Base-by-base conservation (phyloP, 2,888 invertebrate species). In the Folsomia manolachei region DNA sequence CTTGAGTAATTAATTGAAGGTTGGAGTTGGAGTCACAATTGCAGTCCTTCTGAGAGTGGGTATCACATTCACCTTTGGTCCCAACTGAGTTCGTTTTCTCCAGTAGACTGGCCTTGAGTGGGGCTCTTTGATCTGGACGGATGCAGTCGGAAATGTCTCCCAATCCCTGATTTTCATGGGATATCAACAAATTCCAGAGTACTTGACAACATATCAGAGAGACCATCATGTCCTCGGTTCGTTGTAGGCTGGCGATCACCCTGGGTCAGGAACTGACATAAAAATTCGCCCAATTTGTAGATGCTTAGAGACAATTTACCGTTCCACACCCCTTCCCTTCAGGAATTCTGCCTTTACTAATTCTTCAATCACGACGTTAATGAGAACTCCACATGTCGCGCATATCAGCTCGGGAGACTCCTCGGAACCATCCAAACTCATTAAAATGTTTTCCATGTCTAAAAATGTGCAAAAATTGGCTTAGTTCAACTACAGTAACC, bases 331-430 rank as follows among this genome's bases (percentile, higher is more conserved):
- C 27, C 71, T 61, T 27, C 72, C 60, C 2, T 63, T 65, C 0
- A 77, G 19, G 72, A 80, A 80, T 61, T 76, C 78, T 1, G 66
- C 69, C 69, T 74, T 77, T 11, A 77, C 78, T 62, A 68, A 74
- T 9, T 76, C 75, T 9, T 79, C 77, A 23, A 79, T 75, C 53
- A 80, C 79, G 4, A 80, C 76, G 52, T 80, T 80, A 64, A 80
- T 79, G 11, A 80, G 70, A 14, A 80, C 78, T 2, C 80, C 80
- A 21, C 79, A 72, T 9, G 79, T 79, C 19, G 80, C 78, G 65
- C 77, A 78, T 2, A 79, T 56, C 0, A 77, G 63, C 64, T 80
- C 80, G 25, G 72, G 71, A n/a, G 64, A 64, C 62, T 75, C 79
- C 14, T 39, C 7, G 39, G 39, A 4, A 63, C 75, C 77, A 23